Conservation (phyloP, 2,113 vertebrate species). For the Limanda limanda region DNA sequence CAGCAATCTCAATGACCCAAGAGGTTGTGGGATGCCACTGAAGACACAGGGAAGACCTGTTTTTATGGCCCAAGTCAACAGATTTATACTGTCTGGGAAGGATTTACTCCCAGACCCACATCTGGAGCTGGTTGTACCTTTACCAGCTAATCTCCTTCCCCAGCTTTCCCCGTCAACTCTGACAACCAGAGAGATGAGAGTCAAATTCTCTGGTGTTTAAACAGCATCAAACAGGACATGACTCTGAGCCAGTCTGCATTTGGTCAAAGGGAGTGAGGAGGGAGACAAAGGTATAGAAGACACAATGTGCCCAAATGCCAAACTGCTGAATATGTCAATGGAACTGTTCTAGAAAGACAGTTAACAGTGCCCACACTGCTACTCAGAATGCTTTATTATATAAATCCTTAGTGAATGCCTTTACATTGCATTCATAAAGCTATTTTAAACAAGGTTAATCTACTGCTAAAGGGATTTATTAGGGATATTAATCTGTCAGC, state of each 20-base stretch:
- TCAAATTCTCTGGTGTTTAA: conserved; percentile 36
- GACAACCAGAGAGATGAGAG: conserved; percentile 13
- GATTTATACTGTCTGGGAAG: conserved; percentile 42
- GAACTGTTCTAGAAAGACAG: not conserved
- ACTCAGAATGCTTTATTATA: conserved; percentile 15
- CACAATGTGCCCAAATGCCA: conserved; percentile 1
- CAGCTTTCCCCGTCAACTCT: conserved; percentile 32
- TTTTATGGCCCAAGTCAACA: conserved; percentile 38
- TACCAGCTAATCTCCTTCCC: conserved; percentile 13
- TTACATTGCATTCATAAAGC: conserved; percentile 33
- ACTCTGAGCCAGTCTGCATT: conserved; percentile 9
- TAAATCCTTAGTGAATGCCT: conserved; percentile 60
- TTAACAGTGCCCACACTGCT: conserved; percentile 22
- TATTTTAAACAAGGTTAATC: conserved; percentile 62
- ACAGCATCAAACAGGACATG: conserved; percentile 48
- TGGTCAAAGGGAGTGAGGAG: not conserved
- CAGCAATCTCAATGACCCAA: conserved; percentile 25
- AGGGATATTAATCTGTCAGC: conserved; percentile 57
- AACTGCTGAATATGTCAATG: conserved; percentile 12
- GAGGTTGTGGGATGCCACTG: conserved; percentile 35
- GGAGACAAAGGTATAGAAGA: not conserved
- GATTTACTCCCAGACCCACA: conserved; percentile 57
- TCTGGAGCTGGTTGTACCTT: conserved; percentile 78
- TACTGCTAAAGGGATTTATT: conserved; percentile 53
- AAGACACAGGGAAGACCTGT: conserved; percentile 34